phyloP scores from a whole-genome alignment of 35 echinoderm and acorn worm genomes.

The Ptychodera flava region DNA sequence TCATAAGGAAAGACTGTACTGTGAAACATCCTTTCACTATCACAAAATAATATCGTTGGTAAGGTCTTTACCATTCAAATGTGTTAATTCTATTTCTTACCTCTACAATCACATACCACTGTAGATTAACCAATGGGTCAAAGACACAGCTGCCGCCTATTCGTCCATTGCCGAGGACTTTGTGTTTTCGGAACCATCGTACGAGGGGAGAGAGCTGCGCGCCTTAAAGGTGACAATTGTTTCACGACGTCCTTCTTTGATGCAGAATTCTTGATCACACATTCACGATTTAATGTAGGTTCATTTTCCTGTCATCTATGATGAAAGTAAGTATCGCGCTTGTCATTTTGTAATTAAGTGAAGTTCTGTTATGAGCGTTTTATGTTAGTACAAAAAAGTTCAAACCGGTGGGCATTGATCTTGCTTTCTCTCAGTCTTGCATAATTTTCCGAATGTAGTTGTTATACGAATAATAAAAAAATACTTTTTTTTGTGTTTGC shows the following conservation, averaged over 20 bases:
- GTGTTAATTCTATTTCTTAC: no score
- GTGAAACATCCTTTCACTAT: no score
- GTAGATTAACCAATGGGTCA: constrained; percentile 67
- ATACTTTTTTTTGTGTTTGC: background rate
- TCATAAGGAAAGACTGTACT: no score
- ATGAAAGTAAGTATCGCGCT: background rate
- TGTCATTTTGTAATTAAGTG: background rate
- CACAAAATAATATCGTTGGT: no score
- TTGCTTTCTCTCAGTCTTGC: background rate
- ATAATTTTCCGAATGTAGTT: background rate
- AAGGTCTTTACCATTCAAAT: no score
- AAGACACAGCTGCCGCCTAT: constrained; percentile 26
- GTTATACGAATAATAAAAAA: background rate
- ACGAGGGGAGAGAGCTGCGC: constrained; percentile 48
- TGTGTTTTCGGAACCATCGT: constrained; percentile 25
- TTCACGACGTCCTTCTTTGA: background rate
- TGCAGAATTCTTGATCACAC: background rate
- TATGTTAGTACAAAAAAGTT: background rate
- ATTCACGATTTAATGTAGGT: background rate
- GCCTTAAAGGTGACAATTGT: constrained; percentile 26
- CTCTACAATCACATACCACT: no score
- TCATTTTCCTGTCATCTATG: background rate
- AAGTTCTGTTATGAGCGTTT: background rate
- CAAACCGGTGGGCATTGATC: background rate
- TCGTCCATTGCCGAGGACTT: constrained; percentile 19